A percentile compares a stretch with the other conserved stretches of the same genome.
phyloP scores from a whole-genome alignment of 2,797 vertebrate species.

The Heteromormyrus szaboi region DNA sequence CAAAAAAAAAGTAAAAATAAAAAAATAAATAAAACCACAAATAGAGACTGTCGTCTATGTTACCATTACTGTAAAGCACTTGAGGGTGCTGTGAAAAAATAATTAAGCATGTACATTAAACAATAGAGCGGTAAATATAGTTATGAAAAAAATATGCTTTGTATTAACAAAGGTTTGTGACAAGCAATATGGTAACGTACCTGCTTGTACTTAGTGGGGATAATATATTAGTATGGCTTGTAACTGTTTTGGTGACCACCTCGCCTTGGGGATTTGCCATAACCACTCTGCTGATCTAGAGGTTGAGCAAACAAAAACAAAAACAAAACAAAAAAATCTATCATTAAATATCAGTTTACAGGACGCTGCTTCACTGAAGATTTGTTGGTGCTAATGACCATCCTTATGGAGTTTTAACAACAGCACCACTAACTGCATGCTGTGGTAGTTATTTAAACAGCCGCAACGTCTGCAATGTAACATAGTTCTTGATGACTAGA shows the following conservation, averaged over 20 bases:
- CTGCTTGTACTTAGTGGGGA: constrained; percentile 73
- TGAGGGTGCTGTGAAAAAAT: constrained; percentile 89
- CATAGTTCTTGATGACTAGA: neutral
- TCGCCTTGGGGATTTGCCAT: constrained; percentile 94
- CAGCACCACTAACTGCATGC: neutral
- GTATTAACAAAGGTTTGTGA: constrained; percentile 32
- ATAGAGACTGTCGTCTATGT: constrained; percentile 73
- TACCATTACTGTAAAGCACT: constrained; percentile 94
- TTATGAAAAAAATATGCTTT: constrained; percentile 47
- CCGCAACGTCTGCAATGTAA: neutral
- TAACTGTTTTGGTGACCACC: constrained; percentile 98
- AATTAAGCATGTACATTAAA: constrained; percentile 73
- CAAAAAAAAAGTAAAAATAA: constrained; percentile 52
- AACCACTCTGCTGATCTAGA: constrained; percentile 92
- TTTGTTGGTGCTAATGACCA: constrained; percentile 7
- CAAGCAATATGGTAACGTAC: constrained; percentile 65
- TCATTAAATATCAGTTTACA: constrained; percentile 29
- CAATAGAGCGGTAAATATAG: constrained; percentile 68
- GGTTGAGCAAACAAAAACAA: constrained; percentile 40
- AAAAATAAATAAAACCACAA: constrained; percentile 21
- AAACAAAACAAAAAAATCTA: constrained; percentile 32
- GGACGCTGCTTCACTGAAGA: constrained; percentile 21
- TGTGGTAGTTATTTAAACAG: neutral
- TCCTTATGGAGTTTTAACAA: neutral
- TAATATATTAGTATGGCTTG: constrained; percentile 95